Percentiles rank a stretch among this genome's conserved stretches.
These are phyloP conservation scores for Candidula unifasciata DNA, from an alignment of 2,888 invertebrate species.

Conservation along the genomic window DNA sequence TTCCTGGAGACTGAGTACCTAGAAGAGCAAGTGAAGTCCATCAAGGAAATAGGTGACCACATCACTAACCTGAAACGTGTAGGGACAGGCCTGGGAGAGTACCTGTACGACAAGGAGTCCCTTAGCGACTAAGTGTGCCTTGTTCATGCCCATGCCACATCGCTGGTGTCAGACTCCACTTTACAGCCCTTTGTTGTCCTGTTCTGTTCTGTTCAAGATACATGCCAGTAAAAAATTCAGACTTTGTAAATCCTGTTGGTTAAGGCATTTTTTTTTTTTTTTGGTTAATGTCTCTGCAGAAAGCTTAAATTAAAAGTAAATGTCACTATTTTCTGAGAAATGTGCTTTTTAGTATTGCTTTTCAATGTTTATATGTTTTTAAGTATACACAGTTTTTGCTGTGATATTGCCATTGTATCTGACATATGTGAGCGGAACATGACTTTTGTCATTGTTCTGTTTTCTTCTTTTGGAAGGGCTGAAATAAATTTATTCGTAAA, in stretches of 20 bases:
- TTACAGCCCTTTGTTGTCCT: conserved; percentile 15
- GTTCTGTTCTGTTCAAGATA: background rate
- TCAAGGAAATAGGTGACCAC: conserved; percentile 84
- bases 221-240: background rate
- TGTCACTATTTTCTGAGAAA: background rate
- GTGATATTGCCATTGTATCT: conserved; percentile 13
- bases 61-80: conserved; percentile 85
- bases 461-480: background rate
- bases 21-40: conserved; percentile 80
- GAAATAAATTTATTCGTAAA: background rate
- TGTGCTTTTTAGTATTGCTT: background rate
- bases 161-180: background rate
- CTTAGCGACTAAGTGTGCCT: conserved; percentile 54
- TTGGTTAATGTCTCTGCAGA: background rate
- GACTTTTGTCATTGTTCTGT: conserved; percentile 7
- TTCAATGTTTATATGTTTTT: background rate
- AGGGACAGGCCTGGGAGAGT: conserved; percentile 82
- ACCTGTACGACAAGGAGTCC: conserved; percentile 81
- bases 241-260: background rate
- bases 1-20: conserved; percentile 85
- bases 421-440: background rate
- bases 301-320: background rate
- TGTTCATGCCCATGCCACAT: background rate
- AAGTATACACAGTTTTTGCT: conserved; percentile 5
- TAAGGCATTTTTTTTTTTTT: background rate